Conservation (phyloP, 1,140 invertebrate genomes). For the Rhopalosiphum padi region DNA sequence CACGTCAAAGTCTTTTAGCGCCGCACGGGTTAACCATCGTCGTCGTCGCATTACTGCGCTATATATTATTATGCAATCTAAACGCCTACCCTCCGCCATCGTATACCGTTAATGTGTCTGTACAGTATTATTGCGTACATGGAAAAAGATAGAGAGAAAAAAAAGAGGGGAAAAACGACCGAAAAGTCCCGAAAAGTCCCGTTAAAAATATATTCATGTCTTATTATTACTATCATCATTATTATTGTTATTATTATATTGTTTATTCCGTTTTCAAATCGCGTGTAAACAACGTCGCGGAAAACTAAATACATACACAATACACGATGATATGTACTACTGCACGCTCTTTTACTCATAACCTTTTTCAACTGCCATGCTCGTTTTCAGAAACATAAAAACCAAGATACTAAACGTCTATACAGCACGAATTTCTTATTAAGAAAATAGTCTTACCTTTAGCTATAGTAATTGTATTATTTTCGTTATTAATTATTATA, state of each 20-base stretch:
- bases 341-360: background rate
- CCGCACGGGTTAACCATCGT: background rate
- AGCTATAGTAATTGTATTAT: too few relatives aligned
- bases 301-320: background rate
- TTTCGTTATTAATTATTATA: too few relatives aligned
- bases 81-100: background rate
- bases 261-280: background rate
- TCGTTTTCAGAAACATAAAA: too few relatives aligned
- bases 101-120: background rate
- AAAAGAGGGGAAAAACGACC: constrained; percentile 3
- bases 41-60: background rate
- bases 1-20: background rate
- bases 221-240: background rate
- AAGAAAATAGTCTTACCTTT: too few relatives aligned
- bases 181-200: background rate
- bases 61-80: background rate
- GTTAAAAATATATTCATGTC: constrained; percentile 30
- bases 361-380: background rate
- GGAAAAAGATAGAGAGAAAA: background rate
- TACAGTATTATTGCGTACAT: background rate
- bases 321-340: background rate
- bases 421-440: too few relatives aligned
- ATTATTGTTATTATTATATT: constrained; percentile 21
- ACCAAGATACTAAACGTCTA: too few relatives aligned
- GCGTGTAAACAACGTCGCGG: constrained; percentile 10